These are phyloP conservation scores for Tenualosa ilisha DNA, from an alignment of 2,797 vertebrate species.

Conservation along the genomic window DNA sequence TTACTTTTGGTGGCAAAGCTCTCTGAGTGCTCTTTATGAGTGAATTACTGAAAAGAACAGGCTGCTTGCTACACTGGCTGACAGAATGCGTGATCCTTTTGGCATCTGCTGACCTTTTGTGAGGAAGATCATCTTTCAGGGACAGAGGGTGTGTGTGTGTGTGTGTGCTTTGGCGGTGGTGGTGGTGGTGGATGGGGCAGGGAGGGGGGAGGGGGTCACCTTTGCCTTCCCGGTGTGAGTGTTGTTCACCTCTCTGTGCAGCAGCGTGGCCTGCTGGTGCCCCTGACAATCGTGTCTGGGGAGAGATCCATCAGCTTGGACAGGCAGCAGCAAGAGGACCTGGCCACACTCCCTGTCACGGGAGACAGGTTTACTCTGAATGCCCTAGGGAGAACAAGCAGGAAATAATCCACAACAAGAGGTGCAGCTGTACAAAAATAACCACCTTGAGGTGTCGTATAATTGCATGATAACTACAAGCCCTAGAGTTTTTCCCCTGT, in stretches of 20 bases:
- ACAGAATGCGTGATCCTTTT: neutral
- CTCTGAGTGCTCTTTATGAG: neutral
- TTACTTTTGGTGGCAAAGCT: neutral
- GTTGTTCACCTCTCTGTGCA: conserved; percentile 2
- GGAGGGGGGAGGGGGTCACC: neutral
- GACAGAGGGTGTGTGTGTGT: too few relatives aligned
- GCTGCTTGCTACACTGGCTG: neutral
- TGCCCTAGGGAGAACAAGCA: neutral
- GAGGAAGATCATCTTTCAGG: neutral
- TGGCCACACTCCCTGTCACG: neutral
- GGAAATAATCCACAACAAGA: neutral
- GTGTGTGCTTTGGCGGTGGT: too few relatives aligned
- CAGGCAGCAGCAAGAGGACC: neutral
- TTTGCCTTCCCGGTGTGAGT: neutral
- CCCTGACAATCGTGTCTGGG: neutral
- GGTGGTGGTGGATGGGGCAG: neutral
- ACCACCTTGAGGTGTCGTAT: conserved; percentile 4
- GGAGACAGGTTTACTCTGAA: neutral
- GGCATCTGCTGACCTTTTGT: neutral
- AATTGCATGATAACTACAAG: neutral
- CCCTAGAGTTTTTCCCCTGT: neutral
- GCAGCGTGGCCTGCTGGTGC: neutral
- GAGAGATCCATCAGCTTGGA: conserved; percentile 10
- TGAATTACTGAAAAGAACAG: neutral
- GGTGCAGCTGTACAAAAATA: neutral